phyloP scores from a whole-genome alignment of 2,888 invertebrate species.

The Sussaba pulchella region DNA sequence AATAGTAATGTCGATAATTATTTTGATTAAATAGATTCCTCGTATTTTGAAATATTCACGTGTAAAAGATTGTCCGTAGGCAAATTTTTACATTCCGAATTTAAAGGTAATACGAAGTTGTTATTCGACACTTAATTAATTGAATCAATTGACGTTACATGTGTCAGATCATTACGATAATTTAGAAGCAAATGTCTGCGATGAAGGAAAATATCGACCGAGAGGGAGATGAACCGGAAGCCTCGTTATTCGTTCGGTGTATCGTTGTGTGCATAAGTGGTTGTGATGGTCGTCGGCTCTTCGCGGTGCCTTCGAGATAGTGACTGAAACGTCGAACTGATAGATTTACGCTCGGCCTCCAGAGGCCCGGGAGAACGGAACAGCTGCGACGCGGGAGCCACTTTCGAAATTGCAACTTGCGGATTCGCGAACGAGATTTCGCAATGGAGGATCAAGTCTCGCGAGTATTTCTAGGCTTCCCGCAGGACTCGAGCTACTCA shows the following conservation, averaged over 20 bases:
- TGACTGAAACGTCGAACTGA: constrained; percentile 69
- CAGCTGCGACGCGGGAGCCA: constrained; percentile 56
- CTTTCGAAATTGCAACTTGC: constrained; percentile 72
- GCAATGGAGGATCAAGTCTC: constrained; percentile 36
- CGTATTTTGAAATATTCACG: too few species aligned
- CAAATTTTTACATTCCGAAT: too few species aligned
- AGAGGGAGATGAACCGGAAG: background rate
- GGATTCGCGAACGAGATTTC: constrained; percentile 64
- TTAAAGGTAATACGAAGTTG: too few species aligned
- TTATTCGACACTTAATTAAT: too few species aligned
- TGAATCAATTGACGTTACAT: too few species aligned
- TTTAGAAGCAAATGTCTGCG: background rate
- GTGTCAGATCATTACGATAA: too few species aligned
- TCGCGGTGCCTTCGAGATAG: constrained; percentile 47
- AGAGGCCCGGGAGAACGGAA: constrained; percentile 56
- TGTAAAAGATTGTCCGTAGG: too few species aligned
- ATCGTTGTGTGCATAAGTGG: background rate
- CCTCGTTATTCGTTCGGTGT: background rate
- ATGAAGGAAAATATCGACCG: constrained; percentile 23
- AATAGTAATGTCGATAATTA: too few species aligned
- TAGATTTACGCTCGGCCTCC: constrained; percentile 70
- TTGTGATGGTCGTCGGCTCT: constrained; percentile 41
- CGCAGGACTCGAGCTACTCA: constrained; percentile 11
- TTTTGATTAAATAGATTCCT: too few species aligned
- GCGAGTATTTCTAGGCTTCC: constrained; percentile 17